A percentile compares a stretch with the other conserved stretches of the same genome.
Conservation (phyloP, 1,140 invertebrate species). For the Apis mellifera region DNA sequence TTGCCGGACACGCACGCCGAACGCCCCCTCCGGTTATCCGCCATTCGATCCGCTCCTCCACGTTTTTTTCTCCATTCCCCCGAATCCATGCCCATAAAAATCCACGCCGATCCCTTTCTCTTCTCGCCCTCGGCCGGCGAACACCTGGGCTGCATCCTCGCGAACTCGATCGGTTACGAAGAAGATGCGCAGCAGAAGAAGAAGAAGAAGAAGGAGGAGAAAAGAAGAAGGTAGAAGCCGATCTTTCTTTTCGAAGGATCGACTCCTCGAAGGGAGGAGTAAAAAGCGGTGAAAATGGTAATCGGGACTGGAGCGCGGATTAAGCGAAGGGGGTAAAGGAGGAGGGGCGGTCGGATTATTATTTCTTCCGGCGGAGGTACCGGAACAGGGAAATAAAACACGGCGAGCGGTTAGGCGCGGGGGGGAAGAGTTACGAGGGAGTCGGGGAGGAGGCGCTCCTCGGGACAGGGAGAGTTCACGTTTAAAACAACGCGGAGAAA, state of each 20-base stretch:
- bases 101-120: not conserved
- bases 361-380: slow-evolving; percentile 59
- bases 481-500: slow-evolving; percentile 73
- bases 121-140: too few species aligned
- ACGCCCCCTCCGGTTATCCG: not conserved
- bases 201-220: too few species aligned
- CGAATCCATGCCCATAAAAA: not conserved
- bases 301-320: slow-evolving; percentile 35
- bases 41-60: not conserved
- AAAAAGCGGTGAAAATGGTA: slow-evolving; percentile 50
- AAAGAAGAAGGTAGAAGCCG: too few species aligned
- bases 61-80: not conserved
- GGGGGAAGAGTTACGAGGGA: too few species aligned
- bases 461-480: slow-evolving; percentile 39
- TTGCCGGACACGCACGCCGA: slow-evolving; percentile 15
- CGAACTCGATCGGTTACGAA: too few species aligned
- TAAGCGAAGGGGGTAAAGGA: slow-evolving; percentile 14
- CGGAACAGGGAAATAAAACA: slow-evolving; percentile 54
- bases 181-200: too few species aligned
- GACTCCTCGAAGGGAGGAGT: not conserved
- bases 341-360: slow-evolving; percentile 53
- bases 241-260: too few species aligned
- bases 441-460: slow-evolving; percentile 38
- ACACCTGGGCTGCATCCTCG: too few species aligned
- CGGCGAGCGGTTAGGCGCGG: slow-evolving; percentile 14